phyloP scores from a whole-genome alignment of 1,140 invertebrate genomes.

The Potamilus streckersoni region DNA sequence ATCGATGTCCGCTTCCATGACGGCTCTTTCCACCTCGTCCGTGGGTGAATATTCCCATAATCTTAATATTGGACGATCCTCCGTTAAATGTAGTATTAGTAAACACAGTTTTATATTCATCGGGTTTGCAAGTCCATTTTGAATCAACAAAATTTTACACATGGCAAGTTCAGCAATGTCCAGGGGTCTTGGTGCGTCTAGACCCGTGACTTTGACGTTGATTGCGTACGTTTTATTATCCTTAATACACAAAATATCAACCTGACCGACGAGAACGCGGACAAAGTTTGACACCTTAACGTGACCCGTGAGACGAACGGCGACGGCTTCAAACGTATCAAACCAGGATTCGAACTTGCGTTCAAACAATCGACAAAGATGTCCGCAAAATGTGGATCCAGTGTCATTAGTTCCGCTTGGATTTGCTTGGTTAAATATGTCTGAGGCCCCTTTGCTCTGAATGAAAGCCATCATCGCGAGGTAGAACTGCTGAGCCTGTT shows the following conservation, averaged over 20 bases:
- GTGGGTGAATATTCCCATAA: constrained; percentile 54
- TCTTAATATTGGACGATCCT: constrained; percentile 51
- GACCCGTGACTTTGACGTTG: constrained; percentile 52
- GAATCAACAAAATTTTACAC: constrained; percentile 52
- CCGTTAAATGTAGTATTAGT: constrained; percentile 48
- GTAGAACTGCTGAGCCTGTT: constrained; percentile 52
- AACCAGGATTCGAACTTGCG: constrained; percentile 56
- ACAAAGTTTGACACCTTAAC: constrained; percentile 58
- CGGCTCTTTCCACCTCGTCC: constrained; percentile 51
- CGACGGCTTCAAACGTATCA: constrained; percentile 51
- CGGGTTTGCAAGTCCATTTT: constrained; percentile 54
- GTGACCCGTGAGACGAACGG: constrained; percentile 53
- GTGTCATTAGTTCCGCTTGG: constrained; percentile 16
- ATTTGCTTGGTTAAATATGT: constrained; percentile 44
- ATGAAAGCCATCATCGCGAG: constrained; percentile 41
- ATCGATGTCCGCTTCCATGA: constrained; percentile 54
- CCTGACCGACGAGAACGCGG: constrained; percentile 52
- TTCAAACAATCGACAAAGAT: constrained; percentile 52
- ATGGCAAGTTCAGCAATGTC: constrained; percentile 56
- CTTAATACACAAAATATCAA: constrained; percentile 49
- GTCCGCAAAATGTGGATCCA: constrained; percentile 42
- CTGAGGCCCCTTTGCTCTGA: constrained; percentile 44
- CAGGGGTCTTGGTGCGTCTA: constrained; percentile 54
- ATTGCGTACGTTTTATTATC: constrained; percentile 46
- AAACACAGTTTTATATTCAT: constrained; percentile 43